phyloP scores from a whole-genome alignment of 2,797 vertebrate genomes.

The Phrynocephalus vlangalii region DNA sequence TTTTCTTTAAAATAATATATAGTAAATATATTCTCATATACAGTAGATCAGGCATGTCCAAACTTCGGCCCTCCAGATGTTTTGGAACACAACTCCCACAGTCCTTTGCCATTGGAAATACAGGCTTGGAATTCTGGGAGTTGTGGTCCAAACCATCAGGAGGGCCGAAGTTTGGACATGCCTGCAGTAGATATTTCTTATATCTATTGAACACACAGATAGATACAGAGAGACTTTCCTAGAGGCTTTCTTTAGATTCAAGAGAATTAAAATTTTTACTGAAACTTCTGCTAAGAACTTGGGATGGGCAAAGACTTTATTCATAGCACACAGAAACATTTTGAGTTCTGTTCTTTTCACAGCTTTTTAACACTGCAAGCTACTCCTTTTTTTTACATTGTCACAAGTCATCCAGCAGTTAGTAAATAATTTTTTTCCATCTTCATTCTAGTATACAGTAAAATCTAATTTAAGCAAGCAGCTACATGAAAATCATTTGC shows the following conservation, averaged over 20 bases:
- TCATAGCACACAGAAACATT: neutral
- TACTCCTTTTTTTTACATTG: slow-evolving; percentile 7
- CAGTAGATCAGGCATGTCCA: too few species aligned
- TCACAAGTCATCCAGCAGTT: neutral
- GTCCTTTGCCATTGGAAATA: too few species aligned
- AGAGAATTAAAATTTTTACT: neutral
- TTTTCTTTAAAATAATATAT: neutral
- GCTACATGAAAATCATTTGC: neutral
- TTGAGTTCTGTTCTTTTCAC: slow-evolving; percentile 2
- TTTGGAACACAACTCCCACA: too few species aligned
- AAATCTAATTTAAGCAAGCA: neutral
- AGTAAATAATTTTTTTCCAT: neutral
- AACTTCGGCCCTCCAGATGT: too few species aligned
- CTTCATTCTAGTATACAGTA: neutral
- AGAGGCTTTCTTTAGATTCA: slow-evolving; percentile 27
- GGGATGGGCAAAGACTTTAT: neutral
- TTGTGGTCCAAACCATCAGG: too few species aligned
- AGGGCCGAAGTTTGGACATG: too few species aligned
- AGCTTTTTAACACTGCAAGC: neutral
- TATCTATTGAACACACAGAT: too few species aligned
- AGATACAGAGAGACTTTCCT: neutral
- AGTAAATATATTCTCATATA: too few species aligned
- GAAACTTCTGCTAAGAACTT: neutral
- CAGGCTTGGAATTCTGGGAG: too few species aligned
- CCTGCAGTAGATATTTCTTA: too few species aligned